Evolutionary conservation across 2,888 invertebrate species (phyloP), one percentile per base, ranked within the genome.

Genomic region (Drosophila fungiperda): DNA sequence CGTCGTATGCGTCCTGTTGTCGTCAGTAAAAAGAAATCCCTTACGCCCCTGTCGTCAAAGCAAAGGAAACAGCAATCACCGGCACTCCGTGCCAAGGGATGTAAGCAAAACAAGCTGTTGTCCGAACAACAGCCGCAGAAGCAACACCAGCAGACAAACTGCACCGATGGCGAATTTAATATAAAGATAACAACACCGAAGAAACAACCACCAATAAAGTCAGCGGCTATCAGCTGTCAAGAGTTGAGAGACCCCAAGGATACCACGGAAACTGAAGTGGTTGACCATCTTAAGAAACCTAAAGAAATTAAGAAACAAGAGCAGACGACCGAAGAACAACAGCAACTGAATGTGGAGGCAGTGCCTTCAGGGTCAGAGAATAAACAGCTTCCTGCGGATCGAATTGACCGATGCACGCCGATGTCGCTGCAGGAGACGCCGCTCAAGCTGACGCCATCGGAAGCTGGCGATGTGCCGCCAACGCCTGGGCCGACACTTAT

Each of bases 371-470:
- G 20, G 26, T 9, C 48, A 9, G 49, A 54, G 36, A 38, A 58
- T 1, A 53, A 40, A 5, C 48, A 32, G 4, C 32, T 40, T 20
- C 66, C 70, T 1, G 84, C 83, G 35, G 86, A 84, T 50, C 76
- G 78, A 15, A 82, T 87, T 0, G 78, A 83, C 4, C 90, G 0
- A 73, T 83, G 38, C 23, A 15, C 9, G 15, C 23, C 45, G 8
- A 45, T 45, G 45, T 15, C 23, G 45, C 75, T 95, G 15, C 90
- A 95, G 45, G 95, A 95, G 82, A 95, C 95, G 1, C 95, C 95
- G 0, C 95, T 94, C 71, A 95, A 95, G 87, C 93, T 83, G 35
- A 53, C 74, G 6, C 40, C 57, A 26, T 20, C 50, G 1, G 62
- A 59, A n/a, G 40, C 29, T 0, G 70, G 29, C 11, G 78, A 93